phyloP scores from a whole-genome alignment of 2,113 vertebrate species.

The Melanerpes formicivorus region DNA sequence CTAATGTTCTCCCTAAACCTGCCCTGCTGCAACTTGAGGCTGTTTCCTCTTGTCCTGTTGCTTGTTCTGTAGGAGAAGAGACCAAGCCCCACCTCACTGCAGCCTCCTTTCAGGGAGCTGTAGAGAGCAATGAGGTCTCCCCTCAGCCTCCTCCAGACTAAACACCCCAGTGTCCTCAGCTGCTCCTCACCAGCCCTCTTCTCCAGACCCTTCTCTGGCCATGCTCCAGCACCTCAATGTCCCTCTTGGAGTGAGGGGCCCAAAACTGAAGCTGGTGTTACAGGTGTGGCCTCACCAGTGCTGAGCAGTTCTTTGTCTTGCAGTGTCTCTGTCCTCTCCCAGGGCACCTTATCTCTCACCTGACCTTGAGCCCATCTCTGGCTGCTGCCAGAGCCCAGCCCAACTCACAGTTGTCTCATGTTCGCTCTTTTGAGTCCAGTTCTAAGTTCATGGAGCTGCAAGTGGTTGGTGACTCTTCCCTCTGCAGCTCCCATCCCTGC shows the following conservation, averaged over 20 bases:
- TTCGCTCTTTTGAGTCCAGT: not conserved
- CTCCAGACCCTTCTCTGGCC: not conserved
- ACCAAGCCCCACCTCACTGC: too few species aligned
- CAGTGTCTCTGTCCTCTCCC: not conserved
- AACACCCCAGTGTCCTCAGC: too few species aligned
- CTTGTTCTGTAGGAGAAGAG: too few species aligned
- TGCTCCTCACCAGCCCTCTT: too few species aligned
- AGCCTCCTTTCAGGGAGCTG: too few species aligned
- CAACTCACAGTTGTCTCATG: not conserved
- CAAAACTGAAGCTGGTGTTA: not conserved
- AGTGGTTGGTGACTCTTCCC: fast-evolving
- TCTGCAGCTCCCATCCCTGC: not conserved
- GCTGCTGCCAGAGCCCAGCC: not conserved
- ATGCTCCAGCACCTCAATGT: not conserved
- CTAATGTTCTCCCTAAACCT: too few species aligned
- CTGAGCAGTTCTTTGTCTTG: too few species aligned
- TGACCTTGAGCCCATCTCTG: not conserved
- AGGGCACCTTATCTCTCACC: not conserved
- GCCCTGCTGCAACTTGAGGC: too few species aligned
- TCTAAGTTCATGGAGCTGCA: not conserved
- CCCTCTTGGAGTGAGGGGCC: not conserved
- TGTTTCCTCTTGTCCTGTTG: too few species aligned
- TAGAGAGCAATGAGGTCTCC: too few species aligned
- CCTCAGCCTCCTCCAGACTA: too few species aligned
- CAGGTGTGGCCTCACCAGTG: not conserved